Conservation (phyloP, 2,888 invertebrate genomes). For the Camptogramma bilineatum region DNA sequence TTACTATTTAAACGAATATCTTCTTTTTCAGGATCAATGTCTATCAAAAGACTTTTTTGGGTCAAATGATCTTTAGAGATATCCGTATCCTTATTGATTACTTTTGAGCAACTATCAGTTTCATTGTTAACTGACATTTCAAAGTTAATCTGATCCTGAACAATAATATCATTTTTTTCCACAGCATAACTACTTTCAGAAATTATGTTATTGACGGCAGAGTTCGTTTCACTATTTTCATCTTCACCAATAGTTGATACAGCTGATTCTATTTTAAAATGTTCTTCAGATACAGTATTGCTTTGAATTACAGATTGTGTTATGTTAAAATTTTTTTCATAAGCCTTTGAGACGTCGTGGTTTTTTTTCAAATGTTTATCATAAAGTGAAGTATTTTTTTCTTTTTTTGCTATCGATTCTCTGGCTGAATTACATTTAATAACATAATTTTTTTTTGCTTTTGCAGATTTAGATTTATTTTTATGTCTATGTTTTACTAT, state of each 20-base stretch:
- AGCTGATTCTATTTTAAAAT: neutral
- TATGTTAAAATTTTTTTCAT: slow-evolving; percentile 1
- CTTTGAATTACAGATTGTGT: slow-evolving; percentile 16
- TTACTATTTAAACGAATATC: slow-evolving; percentile 2
- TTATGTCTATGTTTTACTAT: slow-evolving; percentile 26
- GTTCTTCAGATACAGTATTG: slow-evolving; percentile 3
- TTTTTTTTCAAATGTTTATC: slow-evolving; percentile 1
- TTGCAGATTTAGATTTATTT: slow-evolving; percentile 8
- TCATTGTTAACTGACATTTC: slow-evolving; percentile 7
- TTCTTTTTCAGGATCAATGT: neutral
- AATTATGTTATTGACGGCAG: neutral
- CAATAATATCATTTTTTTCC: neutral
- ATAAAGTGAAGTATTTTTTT: neutral
- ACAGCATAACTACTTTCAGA: slow-evolving; percentile 1
- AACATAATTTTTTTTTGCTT: slow-evolving; percentile 5
- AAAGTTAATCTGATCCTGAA: neutral
- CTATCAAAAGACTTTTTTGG: slow-evolving; percentile 1
- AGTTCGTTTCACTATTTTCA: neutral
- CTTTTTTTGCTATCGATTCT: slow-evolving; percentile 2
- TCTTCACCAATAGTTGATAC: slow-evolving; percentile 5
- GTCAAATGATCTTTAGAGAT: neutral
- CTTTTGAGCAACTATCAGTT: neutral
- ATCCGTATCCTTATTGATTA: neutral
- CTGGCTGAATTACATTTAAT: neutral
- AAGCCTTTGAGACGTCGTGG: neutral